Evolutionary conservation across 2,797 vertebrate genomes (phyloP).

Genomic region (Danionella dracula): DNA sequence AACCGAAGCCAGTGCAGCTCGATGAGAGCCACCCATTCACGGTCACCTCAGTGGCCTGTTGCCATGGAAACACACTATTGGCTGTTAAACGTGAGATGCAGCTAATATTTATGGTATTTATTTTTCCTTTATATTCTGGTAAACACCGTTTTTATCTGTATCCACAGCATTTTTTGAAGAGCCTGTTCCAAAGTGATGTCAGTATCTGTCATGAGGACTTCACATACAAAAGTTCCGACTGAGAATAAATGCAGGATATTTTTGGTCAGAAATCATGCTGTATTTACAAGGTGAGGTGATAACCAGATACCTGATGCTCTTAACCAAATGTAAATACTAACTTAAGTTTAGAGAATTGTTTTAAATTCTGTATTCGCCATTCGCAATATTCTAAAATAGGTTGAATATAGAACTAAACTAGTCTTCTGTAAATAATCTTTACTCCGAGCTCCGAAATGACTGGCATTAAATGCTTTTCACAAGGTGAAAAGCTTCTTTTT

Average conservation of each 20-base stretch:
- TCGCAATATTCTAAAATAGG: not conserved
- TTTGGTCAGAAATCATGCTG: not conserved
- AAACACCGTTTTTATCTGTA: not conserved
- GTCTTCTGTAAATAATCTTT: no score
- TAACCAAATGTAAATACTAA: not conserved
- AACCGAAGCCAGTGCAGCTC: constrained; percentile 81
- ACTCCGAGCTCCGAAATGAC: no score
- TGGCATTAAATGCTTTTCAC: no score
- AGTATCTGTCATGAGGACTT: not conserved
- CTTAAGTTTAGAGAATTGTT: not conserved
- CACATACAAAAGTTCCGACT: no score
- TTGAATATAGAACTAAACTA: not conserved
- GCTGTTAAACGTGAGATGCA: constrained; percentile 87
- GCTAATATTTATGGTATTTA: not conserved
- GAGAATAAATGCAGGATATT: no score
- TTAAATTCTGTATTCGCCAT: not conserved
- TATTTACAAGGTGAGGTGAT: not conserved
- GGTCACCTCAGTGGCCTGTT: constrained; percentile 93
- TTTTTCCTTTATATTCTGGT: not conserved
- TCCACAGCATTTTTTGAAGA: constrained; percentile 72
- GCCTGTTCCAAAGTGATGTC: constrained; percentile 59
- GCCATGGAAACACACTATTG: constrained; percentile 96
- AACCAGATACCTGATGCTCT: not conserved
- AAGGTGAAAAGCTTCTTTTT: no score
- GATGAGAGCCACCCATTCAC: constrained; percentile 83